Evolutionary conservation across 2,888 invertebrate genomes (phyloP), one percentile per base, ranked within the genome.

Genomic region (Bedellia somnulentella): DNA sequence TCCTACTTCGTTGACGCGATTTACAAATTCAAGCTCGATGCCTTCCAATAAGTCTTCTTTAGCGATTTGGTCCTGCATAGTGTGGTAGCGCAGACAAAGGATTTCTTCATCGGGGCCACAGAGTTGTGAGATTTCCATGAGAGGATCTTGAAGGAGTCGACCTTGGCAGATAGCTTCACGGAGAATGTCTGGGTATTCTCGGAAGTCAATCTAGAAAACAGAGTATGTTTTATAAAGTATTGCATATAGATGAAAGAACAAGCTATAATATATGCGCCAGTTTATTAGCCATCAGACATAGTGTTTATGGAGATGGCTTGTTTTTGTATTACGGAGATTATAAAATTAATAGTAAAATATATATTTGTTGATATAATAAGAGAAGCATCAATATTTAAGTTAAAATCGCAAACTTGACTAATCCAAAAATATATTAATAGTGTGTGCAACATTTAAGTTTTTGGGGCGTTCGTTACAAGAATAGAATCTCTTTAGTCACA

Each of bases 31-130:
- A 31, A 93, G 64, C 38, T 89, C 86, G 4, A 98, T 77, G 21
- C 88, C 87, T 46, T 92, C 90, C 2, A 93, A 60, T 25, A 98
- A 68, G 30, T 92, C 90, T 33, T 97, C 96, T 50, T 92, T 92
- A 1, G 83, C 60, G 34, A 90, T 60, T 49, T 89, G 87, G 51
- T 89, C 89, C 66, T 89, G 85, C 26, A 97, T 59, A 0, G 91
- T 81, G 60, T 99, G 96, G 54, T 92, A 96, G 31, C 93, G 82
- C 15, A 99, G 80, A 52, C 96, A 96, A 11, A 99, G 70, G 40
- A 99, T 92, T 77, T 99, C 99, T 40, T 98, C 96, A 49, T 99
- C 98, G 0, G 88, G 83, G 3, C 94, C 95, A 57, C 96, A 98
- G 0, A 99, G 75, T 52, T 98, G 97, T 1, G 95, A 91, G 58